Conservation (phyloP, 2,113 vertebrate species). For the Plectropomus leopardus region DNA sequence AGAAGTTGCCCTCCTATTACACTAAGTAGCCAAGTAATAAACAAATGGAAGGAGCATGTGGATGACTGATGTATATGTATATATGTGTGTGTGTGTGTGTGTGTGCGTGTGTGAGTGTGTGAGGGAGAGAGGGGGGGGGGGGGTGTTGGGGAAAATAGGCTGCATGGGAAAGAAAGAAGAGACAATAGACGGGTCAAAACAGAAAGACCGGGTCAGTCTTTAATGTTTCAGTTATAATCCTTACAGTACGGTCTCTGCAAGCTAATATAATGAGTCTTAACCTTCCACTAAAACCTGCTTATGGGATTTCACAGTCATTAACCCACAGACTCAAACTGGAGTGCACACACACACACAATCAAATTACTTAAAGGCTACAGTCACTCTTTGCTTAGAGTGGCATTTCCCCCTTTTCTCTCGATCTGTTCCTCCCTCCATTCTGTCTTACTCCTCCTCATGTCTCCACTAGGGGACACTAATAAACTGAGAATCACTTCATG, state of each 20-base stretch:
- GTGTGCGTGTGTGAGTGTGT: too few relatives aligned
- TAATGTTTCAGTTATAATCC: slow-evolving; percentile 42
- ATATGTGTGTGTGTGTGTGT: too few relatives aligned
- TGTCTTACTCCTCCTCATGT: neutral
- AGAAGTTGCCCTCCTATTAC: slow-evolving; percentile 41
- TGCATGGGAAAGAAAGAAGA: neutral
- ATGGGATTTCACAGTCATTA: slow-evolving; percentile 64
- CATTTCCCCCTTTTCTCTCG: neutral
- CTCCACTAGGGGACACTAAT: slow-evolving; percentile 68
- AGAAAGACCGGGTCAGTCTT: slow-evolving; percentile 9
- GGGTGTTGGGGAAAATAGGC: neutral
- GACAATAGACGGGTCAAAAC: slow-evolving; percentile 3
- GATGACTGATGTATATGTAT: slow-evolving; percentile 33
- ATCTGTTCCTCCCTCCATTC: neutral
- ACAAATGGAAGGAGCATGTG: slow-evolving; percentile 49
- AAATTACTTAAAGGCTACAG: slow-evolving; percentile 4
- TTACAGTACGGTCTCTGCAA: slow-evolving; percentile 18
- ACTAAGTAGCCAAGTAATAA: slow-evolving; percentile 58
- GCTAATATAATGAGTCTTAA: slow-evolving; percentile 58
- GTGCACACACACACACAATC: slow-evolving; percentile 25
- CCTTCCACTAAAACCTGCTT: slow-evolving; percentile 54
- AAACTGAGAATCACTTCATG: slow-evolving; percentile 13
- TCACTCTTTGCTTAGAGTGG: neutral
- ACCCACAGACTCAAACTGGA: slow-evolving; percentile 46
- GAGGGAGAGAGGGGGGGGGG: neutral